phyloP scores from a whole-genome alignment of 1,140 invertebrate species.

The Diabrotica virgifera region DNA sequence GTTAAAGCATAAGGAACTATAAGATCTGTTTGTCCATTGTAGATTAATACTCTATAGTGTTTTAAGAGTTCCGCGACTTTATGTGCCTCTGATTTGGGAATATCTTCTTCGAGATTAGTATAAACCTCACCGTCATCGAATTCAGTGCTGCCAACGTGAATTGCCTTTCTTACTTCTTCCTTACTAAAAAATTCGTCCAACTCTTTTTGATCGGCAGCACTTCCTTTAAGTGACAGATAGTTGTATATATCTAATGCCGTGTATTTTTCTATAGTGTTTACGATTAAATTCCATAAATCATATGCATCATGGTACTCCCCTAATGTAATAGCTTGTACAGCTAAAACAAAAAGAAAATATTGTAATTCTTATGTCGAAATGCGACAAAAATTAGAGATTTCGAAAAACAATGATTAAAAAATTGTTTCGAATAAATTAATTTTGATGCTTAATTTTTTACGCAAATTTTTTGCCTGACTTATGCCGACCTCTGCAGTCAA shows the following conservation, averaged over 20 bases:
- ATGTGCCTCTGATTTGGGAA: conserved; percentile 77
- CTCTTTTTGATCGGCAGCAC: conserved; percentile 39
- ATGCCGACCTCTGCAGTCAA: too few relatives aligned
- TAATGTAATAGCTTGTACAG: conserved; percentile 53
- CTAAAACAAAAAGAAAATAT: conserved; percentile 5
- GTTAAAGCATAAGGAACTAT: conserved; percentile 78
- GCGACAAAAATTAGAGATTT: too few relatives aligned
- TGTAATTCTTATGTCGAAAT: too few relatives aligned
- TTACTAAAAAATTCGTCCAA: conserved; percentile 58
- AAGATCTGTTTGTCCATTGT: conserved; percentile 82
- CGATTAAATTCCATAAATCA: conserved; percentile 43
- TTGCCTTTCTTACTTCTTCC: conserved; percentile 53
- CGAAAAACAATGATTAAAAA: too few relatives aligned
- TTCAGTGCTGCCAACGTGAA: conserved; percentile 52
- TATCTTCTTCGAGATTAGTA: conserved; percentile 66
- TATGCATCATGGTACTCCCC: conserved; percentile 60
- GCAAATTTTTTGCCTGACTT: too few relatives aligned
- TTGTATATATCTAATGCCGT: conserved; percentile 48
- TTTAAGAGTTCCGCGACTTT: conserved; percentile 68
- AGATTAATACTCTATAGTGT: conserved; percentile 66
- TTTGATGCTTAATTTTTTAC: too few relatives aligned
- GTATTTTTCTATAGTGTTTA: background rate
- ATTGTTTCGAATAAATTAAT: too few relatives aligned
- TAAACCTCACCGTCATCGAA: conserved; percentile 57
- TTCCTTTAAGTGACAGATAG: conserved; percentile 45